A percentile compares a stretch with the other conserved stretches of the same genome.
Evolutionary conservation across 2,888 invertebrate genomes (phyloP).

Genomic region (Bombylius major): DNA sequence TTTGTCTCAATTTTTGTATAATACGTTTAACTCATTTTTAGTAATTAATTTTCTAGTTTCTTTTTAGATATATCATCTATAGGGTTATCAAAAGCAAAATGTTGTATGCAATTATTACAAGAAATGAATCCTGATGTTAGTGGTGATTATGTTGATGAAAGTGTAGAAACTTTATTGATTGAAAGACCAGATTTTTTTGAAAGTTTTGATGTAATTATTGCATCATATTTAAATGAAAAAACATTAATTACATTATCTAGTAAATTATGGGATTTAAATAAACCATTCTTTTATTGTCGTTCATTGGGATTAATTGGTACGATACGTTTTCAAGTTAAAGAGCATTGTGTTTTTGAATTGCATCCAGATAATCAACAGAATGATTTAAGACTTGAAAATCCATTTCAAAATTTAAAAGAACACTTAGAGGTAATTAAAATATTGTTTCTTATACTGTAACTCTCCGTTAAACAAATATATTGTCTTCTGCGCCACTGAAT

Average conservation of each 20-base stretch:
- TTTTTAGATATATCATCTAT: slow-evolving; percentile 74
- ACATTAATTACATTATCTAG: slow-evolving; percentile 58
- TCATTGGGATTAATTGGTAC: slow-evolving; percentile 89
- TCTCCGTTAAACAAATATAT: too few relatives aligned
- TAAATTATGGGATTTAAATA: slow-evolving; percentile 70
- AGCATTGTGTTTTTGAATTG: slow-evolving; percentile 78
- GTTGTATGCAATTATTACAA: slow-evolving; percentile 65
- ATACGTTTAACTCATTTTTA: too few relatives aligned
- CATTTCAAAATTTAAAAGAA: slow-evolving; percentile 63
- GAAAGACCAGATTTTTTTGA: slow-evolving; percentile 83
- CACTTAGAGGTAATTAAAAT: slow-evolving; percentile 46
- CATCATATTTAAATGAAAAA: slow-evolving; percentile 31
- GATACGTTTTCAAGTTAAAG: slow-evolving; percentile 71
- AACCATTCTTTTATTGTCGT: slow-evolving; percentile 76
- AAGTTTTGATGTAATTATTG: slow-evolving; percentile 65
- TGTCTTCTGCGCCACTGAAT: too few relatives aligned
- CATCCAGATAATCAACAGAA: slow-evolving; percentile 86
- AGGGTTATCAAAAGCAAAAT: slow-evolving; percentile 73
- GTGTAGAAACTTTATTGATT: slow-evolving; percentile 66
- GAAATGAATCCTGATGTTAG: slow-evolving; percentile 89
- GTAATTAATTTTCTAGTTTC: slow-evolving; percentile 47
- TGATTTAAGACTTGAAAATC: slow-evolving; percentile 76
- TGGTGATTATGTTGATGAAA: slow-evolving; percentile 86
- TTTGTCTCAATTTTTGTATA: too few relatives aligned
- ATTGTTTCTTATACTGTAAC: too few relatives aligned